Percentiles rank a stretch among this genome's conserved stretches.
Evolutionary conservation across 2,113 vertebrate genomes (phyloP).

Genomic region (Oncorhynchus keta): DNA sequence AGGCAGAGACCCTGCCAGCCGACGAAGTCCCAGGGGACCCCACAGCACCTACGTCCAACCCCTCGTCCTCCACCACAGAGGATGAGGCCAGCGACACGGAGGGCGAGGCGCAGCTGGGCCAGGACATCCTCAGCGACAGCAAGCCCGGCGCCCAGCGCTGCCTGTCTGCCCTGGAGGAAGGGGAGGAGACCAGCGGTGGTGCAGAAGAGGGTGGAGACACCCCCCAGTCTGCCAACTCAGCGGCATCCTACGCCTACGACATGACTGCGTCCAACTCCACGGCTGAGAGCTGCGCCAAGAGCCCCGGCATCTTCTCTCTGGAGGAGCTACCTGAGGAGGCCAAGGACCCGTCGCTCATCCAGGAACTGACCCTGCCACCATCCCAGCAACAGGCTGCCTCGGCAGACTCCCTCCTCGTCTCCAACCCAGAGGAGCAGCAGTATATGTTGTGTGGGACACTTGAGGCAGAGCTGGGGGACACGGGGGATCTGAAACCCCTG

Average conservation of each 20-base stretch:
- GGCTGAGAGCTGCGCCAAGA: conserved; percentile 75
- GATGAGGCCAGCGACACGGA: conserved; percentile 76
- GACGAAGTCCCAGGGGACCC: conserved; percentile 67
- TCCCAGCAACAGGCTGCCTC: not conserved
- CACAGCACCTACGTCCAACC: conserved; percentile 63
- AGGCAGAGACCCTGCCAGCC: conserved; percentile 65
- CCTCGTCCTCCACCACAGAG: conserved; percentile 69
- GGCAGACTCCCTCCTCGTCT: conserved; percentile 3
- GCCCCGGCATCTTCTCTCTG: conserved; percentile 77
- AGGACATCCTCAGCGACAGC: conserved; percentile 19
- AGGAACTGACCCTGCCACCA: conserved; percentile 39
- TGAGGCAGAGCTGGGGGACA: conserved; percentile 27
- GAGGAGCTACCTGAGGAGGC: conserved; percentile 72
- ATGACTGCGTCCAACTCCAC: conserved; percentile 70
- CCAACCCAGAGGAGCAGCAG: conserved; percentile 50
- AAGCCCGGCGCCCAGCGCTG: conserved; percentile 43
- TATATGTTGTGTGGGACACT: conserved; percentile 64
- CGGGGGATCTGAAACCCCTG: not conserved
- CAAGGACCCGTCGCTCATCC: conserved; percentile 54
- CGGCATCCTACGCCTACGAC: conserved; percentile 73
- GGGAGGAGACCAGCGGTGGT: conserved; percentile 37
- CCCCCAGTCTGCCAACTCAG: conserved; percentile 70
- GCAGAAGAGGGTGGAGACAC: conserved; percentile 54
- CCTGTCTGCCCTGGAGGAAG: conserved; percentile 63
- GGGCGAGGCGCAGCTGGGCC: conserved; percentile 65